Conservation (phyloP, 2,888 invertebrate species). For the Galeruca laticollis region DNA sequence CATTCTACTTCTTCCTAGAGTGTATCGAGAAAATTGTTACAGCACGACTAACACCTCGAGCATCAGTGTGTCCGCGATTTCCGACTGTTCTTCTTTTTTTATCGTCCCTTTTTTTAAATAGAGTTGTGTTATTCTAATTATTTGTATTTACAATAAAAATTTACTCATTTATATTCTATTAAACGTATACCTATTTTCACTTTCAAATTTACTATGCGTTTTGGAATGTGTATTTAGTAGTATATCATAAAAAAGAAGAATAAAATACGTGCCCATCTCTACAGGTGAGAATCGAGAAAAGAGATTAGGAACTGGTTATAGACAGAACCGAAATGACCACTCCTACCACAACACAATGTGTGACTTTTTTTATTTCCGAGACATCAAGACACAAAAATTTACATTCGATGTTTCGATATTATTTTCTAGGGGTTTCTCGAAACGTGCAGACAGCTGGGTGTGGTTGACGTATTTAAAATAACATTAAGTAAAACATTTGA, state of each 20-base stretch:
- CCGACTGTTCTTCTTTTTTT: constrained; percentile 11
- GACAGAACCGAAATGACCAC: constrained; percentile 56
- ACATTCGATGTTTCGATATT: constrained; percentile 49
- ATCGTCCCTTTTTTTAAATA: not conserved
- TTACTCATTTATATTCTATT: not conserved
- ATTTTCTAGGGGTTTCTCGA: constrained; percentile 28
- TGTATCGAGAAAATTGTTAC: constrained; percentile 56
- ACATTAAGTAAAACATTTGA: not conserved
- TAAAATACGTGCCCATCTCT: constrained; percentile 10
- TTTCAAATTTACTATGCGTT: no score
- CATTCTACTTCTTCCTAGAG: constrained; percentile 37
- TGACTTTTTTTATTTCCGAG: constrained; percentile 40
- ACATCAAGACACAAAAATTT: constrained; percentile 44
- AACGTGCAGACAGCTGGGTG: constrained; percentile 38
- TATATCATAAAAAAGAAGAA: not conserved
- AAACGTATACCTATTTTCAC: not conserved
- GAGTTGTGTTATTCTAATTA: not conserved
- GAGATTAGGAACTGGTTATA: constrained; percentile 65
- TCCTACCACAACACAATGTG: constrained; percentile 51
- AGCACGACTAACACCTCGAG: constrained; percentile 58
- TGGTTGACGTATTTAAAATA: constrained; percentile 20
- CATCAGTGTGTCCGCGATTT: constrained; percentile 56
- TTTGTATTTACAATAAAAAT: not conserved
- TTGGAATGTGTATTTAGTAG: no score
- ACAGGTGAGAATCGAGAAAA: constrained; percentile 26